These are phyloP conservation scores for Thera britannica DNA, from an alignment of 2,888 invertebrate species.

Conservation along the genomic window DNA sequence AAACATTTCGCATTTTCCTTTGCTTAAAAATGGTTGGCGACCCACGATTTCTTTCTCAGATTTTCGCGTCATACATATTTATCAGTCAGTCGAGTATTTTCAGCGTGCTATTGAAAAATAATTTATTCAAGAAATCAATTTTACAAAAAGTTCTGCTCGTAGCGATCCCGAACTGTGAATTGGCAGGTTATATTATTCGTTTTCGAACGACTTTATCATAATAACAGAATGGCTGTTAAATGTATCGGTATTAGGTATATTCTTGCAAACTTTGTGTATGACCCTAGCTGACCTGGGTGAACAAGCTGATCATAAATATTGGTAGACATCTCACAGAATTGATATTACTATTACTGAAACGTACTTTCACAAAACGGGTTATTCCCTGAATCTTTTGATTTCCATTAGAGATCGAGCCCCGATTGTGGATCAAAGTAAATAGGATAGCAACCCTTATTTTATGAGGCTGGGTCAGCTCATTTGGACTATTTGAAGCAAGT, in stretches of 20 bases:
- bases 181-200: slow-evolving; percentile 18
- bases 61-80: slow-evolving; percentile 33
- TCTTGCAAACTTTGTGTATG: no score
- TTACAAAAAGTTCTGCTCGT: slow-evolving; percentile 35
- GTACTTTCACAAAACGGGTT: slow-evolving; percentile 23
- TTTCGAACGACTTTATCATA: neutral
- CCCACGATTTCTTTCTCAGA: slow-evolving; percentile 24
- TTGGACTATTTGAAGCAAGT: slow-evolving; percentile 28
- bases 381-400: slow-evolving; percentile 31
- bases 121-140: slow-evolving; percentile 36
- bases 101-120: slow-evolving; percentile 36
- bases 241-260: neutral
- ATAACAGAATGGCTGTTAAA: neutral
- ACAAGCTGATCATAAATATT: no score
- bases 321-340: no score
- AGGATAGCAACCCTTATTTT: slow-evolving; percentile 34
- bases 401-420: slow-evolving; percentile 24
- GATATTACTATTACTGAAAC: neutral
- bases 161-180: slow-evolving; percentile 13
- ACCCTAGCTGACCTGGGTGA: no score
- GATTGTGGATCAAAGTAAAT: slow-evolving; percentile 36
- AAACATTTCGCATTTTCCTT: slow-evolving; percentile 10
- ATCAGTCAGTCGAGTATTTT: slow-evolving; percentile 30
- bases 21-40: slow-evolving; percentile 17
- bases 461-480: slow-evolving; percentile 33